These are phyloP conservation scores for Lasioglossum leucozonium DNA, from an alignment of 2,888 invertebrate genomes.

Conservation along the genomic window DNA sequence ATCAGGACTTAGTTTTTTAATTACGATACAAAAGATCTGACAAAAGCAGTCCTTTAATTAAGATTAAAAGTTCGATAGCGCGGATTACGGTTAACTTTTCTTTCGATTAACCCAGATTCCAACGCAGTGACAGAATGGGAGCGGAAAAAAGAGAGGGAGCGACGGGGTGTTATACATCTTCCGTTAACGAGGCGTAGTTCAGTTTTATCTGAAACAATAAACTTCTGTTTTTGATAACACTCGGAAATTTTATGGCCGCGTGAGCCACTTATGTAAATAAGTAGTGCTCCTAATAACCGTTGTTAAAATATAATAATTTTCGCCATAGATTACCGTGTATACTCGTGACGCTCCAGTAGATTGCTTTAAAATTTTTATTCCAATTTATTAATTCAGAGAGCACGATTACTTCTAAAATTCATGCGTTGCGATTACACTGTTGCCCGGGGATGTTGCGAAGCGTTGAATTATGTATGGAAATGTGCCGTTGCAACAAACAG, in stretches of 20 bases:
- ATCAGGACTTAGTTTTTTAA: constrained; percentile 42
- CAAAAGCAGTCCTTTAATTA: constrained; percentile 55
- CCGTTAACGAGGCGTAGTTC: constrained; percentile 47
- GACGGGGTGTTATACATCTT: constrained; percentile 25
- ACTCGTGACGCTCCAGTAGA: background rate
- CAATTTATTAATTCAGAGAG: background rate
- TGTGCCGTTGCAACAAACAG: background rate
- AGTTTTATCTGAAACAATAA: constrained; percentile 49
- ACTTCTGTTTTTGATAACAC: constrained; percentile 45
- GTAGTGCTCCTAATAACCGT: constrained; percentile 31
- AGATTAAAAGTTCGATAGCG: constrained; percentile 57
- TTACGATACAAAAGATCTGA: constrained; percentile 56
- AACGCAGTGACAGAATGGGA: constrained; percentile 10
- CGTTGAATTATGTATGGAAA: background rate
- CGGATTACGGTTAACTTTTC: constrained; percentile 60
- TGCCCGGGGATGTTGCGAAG: background rate
- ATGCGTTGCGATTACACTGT: background rate
- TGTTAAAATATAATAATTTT: constrained; percentile 8
- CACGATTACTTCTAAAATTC: background rate
- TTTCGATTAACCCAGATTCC: constrained; percentile 70
- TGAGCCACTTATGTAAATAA: constrained; percentile 34
- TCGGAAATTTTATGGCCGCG: constrained; percentile 10
- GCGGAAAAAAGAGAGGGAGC: background rate
- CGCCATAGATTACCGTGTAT: background rate
- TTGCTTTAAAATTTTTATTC: background rate